Base-by-base conservation (phyloP, 2,797 vertebrate species). In the Cynodonichthys magdalenae region DNA sequence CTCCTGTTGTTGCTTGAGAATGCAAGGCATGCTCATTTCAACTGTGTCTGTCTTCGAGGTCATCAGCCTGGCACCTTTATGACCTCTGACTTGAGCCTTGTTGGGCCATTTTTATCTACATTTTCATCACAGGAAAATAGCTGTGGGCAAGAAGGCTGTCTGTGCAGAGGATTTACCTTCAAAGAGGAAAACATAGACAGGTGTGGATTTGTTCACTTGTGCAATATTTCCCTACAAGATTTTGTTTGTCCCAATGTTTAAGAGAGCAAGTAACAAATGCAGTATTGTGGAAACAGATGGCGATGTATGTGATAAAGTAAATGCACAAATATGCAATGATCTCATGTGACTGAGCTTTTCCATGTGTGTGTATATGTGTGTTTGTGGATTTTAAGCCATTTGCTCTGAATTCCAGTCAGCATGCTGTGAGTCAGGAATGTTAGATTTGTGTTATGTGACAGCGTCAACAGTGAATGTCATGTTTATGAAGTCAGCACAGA, bases 371-470 rank as follows among this genome's bases (percentile, higher is more conserved):
- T 15, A 6, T 20, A 15, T 29, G 53, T 42, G 50, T 47, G n/a
- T 9, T 29, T 12, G 10, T 17, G n/a, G 19, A 55, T 39, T 60
- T 55, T 47, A 36, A 20, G 44, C 18, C 20, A 51, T 75, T 71
- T 66, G 48, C 47, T 61, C 65, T 74, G 53, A 74, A 79, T 76
- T 82, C 78, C 77, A 69, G 77, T 67, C 52, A 5, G 15, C 89
- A 70, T 84, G 88, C 88, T 90, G 90, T 82, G 85, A 74, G 75
- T 89, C 87, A 85, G 59, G 67, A 66, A 65, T 60, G 64, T 60
- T 89, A 71, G 79, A 63, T 79, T 56, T 82, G 77, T 87, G 90
- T 66, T 82, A 90, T 87, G 85, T 78, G 90, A 89, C 90, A 85
- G 86, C 76, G 64, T 71, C 74, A 70, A 58, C 75, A 77, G 78